Conservation (phyloP, 2,797 vertebrate genomes). For the Sebastes umbrosus region DNA sequence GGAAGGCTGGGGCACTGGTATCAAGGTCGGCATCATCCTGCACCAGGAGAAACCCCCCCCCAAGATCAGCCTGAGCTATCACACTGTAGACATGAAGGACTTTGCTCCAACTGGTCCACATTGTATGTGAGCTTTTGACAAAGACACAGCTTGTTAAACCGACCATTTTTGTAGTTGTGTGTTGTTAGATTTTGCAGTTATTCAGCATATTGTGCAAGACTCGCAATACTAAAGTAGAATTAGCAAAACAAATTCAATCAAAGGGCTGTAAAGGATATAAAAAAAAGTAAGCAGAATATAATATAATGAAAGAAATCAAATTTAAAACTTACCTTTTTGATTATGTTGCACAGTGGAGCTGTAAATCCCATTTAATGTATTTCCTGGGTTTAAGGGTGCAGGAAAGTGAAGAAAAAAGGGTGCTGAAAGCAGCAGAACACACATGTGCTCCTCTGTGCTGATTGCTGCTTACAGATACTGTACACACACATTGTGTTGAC, state of each 20-base stretch:
- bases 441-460: constrained; percentile 18
- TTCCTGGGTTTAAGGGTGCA: not conserved
- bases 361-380: constrained; percentile 53
- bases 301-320: not conserved
- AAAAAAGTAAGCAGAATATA: not conserved
- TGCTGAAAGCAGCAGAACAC: not conserved
- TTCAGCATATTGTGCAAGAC: not conserved
- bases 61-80: not conserved
- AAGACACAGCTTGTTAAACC: not conserved
- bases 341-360: not conserved
- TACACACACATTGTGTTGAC: constrained; percentile 59
- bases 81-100: not conserved
- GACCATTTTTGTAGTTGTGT: not conserved
- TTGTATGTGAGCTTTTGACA: not conserved
- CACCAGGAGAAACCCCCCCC: not conserved
- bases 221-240: not conserved
- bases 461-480: constrained; percentile 5
- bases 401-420: not conserved
- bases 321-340: constrained; percentile 50
- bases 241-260: not conserved
- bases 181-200: not conserved
- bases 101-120: not conserved
- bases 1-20: constrained; percentile 79
- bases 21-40: constrained; percentile 67
- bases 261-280: not conserved